Evolutionary conservation across 2,888 invertebrate species (phyloP).

Genomic region (Drosophila nigricruria): DNA sequence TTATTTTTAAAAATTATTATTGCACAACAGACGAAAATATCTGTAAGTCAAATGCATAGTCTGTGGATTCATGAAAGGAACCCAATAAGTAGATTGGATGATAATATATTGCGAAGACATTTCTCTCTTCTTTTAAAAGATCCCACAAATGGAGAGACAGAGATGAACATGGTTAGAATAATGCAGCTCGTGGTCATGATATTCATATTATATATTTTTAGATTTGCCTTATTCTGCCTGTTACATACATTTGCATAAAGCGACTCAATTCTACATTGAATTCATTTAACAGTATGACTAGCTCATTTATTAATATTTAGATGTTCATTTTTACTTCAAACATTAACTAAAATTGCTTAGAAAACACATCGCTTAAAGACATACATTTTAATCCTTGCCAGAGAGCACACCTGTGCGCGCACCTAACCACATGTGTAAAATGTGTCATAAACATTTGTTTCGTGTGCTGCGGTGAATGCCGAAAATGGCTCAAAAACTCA

Average conservation of each 20-base stretch:
- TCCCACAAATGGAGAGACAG: neutral
- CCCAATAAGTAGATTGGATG: no score
- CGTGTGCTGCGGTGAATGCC: conserved; percentile 45
- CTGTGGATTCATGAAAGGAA: no score
- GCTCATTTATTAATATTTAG: neutral
- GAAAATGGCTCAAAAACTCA: conserved; percentile 48
- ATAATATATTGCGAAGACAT: no score
- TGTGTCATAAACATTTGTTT: conserved; percentile 72
- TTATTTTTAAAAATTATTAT: neutral
- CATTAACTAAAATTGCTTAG: neutral
- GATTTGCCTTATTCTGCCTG: conserved; percentile 42
- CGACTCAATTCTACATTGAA: neutral
- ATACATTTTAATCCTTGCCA: neutral
- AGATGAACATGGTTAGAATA: no score
- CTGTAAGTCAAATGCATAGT: neutral
- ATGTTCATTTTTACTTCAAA: neutral
- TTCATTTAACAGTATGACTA: neutral
- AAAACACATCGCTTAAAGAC: neutral
- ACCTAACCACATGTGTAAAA: conserved; percentile 71
- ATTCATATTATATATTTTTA: conserved; percentile 5
- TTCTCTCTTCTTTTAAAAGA: neutral
- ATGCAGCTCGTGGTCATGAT: no score
- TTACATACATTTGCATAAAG: neutral
- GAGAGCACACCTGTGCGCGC: conserved; percentile 28
- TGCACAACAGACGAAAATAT: neutral